Percentiles rank a stretch among this genome's conserved stretches.
phyloP scores from a whole-genome alignment of 2,113 vertebrate species.

The Apteryx mantelli region DNA sequence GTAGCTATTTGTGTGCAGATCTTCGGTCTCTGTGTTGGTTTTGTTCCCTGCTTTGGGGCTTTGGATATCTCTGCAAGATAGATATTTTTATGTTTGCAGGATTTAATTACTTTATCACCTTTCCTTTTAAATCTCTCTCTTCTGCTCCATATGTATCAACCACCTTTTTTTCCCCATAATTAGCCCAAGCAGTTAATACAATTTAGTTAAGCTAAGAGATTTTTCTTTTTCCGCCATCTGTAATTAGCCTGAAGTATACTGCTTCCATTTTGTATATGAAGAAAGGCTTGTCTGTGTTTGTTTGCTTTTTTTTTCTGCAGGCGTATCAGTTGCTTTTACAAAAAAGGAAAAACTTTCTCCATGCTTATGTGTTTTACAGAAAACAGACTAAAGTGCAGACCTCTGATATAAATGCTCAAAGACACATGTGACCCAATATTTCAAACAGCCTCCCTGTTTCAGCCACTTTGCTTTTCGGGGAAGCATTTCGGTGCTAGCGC shows the following conservation, averaged over 20 bases:
- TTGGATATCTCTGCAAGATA: background rate
- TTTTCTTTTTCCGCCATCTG: background rate
- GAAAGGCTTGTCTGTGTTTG: background rate
- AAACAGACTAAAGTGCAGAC: background rate
- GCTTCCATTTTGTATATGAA: background rate
- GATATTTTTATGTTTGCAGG: background rate
- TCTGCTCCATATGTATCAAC: background rate
- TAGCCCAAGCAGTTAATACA: background rate
- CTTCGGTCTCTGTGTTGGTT: background rate
- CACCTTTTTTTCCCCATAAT: background rate
- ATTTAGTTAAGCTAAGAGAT: background rate
- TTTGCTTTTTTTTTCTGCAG: background rate
- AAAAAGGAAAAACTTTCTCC: background rate
- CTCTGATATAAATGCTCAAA: background rate
- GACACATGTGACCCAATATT: background rate
- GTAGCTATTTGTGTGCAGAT: background rate
- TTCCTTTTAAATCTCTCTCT: background rate
- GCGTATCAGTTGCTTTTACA: background rate
- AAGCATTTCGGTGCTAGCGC: background rate
- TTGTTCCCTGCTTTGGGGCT: background rate
- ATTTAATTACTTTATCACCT: background rate
- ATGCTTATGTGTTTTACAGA: accelerated
- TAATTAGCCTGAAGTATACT: background rate
- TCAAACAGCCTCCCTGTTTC: background rate
- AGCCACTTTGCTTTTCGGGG: no score